These are phyloP conservation scores for Acrossocheilus wenchowensis DNA, from an alignment of 2,797 vertebrate species.

Conservation along the genomic window DNA sequence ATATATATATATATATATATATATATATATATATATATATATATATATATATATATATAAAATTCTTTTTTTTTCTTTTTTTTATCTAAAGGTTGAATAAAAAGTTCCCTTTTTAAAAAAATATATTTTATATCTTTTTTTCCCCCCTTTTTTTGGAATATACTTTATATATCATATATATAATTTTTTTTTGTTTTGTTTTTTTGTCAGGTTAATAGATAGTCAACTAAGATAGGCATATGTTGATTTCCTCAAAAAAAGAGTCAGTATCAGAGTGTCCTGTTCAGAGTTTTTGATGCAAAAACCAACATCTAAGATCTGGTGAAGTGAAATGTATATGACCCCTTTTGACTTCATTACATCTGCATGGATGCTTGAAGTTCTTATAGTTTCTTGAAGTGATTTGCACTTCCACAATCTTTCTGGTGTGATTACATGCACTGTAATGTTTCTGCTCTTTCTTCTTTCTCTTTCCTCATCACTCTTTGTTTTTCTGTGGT, in stretches of 20 bases:
- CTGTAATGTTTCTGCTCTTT: conserved; percentile 12
- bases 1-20: too few relatives aligned
- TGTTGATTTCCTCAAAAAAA: not conserved
- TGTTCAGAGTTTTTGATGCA: not conserved
- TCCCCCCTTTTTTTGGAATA: not conserved
- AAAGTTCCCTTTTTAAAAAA: too few relatives aligned
- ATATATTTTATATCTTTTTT: too few relatives aligned
- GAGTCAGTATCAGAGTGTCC: not conserved
- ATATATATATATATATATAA: too few relatives aligned
- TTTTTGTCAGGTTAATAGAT: not conserved
- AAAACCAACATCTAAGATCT: not conserved
- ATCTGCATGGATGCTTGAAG: not conserved
- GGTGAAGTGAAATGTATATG: not conserved
- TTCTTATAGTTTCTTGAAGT: conserved; percentile 8
- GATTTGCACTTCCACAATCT: not conserved
- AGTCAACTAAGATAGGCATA: not conserved
- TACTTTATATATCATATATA: too few relatives aligned
- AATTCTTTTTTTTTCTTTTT: too few relatives aligned
- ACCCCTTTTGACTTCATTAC: not conserved
- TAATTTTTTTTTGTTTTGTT: too few relatives aligned
- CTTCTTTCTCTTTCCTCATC: conserved; percentile 3
- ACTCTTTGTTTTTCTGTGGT: conserved; percentile 24
- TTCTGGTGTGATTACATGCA: not conserved
- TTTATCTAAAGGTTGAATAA: too few relatives aligned
- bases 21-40: too few relatives aligned